Evolutionary conservation across 2,888 invertebrate species (phyloP).

Genomic region (Eupithecia vulgata): DNA sequence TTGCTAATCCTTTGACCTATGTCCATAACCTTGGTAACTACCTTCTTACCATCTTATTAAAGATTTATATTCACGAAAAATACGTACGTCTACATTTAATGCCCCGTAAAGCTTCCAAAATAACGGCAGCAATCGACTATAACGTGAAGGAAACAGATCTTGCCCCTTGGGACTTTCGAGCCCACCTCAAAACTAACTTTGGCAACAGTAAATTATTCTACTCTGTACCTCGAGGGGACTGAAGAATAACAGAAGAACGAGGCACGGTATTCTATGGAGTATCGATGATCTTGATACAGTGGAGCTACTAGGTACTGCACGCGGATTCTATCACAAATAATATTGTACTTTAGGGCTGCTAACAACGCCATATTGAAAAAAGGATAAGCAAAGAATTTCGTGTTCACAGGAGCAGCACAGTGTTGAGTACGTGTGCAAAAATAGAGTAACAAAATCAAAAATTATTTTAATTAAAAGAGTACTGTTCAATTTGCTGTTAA

Average conservation of each 20-base stretch:
- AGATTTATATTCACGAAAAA: background rate
- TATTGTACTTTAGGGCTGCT: no score
- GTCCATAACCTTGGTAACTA: no score
- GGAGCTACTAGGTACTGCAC: background rate
- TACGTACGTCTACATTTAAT: background rate
- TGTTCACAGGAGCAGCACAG: no score
- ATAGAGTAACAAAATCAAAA: no score
- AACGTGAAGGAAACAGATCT: slow-evolving; percentile 60
- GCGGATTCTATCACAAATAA: background rate
- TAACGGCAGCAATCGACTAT: slow-evolving; percentile 55
- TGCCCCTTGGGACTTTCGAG: slow-evolving; percentile 53
- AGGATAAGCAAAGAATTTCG: no score
- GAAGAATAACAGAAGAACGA: slow-evolving; percentile 70
- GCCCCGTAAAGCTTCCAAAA: slow-evolving; percentile 44
- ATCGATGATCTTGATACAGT: slow-evolving; percentile 19
- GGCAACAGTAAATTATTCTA: slow-evolving; percentile 75
- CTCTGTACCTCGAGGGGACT: slow-evolving; percentile 55
- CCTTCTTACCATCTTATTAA: background rate
- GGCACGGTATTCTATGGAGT: slow-evolving; percentile 62
- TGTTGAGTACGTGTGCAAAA: no score
- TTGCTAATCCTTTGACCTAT: no score
- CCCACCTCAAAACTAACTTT: slow-evolving; percentile 73
- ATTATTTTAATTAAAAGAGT: no score
- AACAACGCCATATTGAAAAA: no score
- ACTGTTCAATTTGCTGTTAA: no score